A percentile compares a stretch with the other conserved stretches of the same genome.
These are phyloP conservation scores for Sinocyclocheilus rhinocerous DNA, from an alignment of 2,113 vertebrate genomes.

Conservation along the genomic window DNA sequence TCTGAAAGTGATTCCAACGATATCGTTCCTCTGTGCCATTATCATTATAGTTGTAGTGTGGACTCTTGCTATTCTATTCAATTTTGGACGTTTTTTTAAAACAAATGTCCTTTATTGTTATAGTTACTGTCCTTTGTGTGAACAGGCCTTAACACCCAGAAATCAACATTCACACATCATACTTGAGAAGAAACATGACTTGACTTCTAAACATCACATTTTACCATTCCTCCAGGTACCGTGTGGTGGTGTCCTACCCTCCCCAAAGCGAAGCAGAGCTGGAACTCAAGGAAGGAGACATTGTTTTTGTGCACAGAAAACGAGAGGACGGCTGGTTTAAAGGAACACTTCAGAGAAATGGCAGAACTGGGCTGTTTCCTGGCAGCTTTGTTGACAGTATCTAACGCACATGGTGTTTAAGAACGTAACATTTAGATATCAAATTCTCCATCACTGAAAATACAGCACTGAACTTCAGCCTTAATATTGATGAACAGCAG, in stretches of 20 bases:
- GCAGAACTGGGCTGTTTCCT: conserved; percentile 94
- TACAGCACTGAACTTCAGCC: conserved; percentile 15
- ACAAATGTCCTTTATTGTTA: too few relatives aligned
- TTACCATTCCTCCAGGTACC: conserved; percentile 78
- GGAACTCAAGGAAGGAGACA: conserved; percentile 98
- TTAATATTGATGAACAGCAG: background rate
- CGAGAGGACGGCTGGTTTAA: conserved; percentile 99
- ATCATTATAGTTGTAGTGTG: too few relatives aligned
- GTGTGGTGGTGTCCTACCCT: conserved; percentile 96
- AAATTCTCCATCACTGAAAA: conserved; percentile 35
- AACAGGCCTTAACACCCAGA: background rate
- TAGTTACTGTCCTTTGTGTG: background rate
- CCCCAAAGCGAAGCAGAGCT: conserved; percentile 98
- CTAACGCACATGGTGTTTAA: conserved; percentile 66
- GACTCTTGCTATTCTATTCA: too few relatives aligned
- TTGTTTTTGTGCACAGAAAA: conserved; percentile 97
- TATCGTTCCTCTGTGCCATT: too few relatives aligned
- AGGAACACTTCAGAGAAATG: conserved; percentile 95
- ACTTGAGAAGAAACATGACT: background rate
- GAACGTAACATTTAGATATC: background rate
- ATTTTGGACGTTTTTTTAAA: too few relatives aligned
- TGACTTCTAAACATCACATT: background rate
- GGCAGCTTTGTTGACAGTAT: conserved; percentile 97
- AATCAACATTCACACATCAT: background rate
- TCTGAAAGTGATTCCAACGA: too few relatives aligned